Evolutionary conservation across 2,888 invertebrate species (phyloP), one percentile per base, ranked within the genome.

Genomic region (Cacoxenus indagator): DNA sequence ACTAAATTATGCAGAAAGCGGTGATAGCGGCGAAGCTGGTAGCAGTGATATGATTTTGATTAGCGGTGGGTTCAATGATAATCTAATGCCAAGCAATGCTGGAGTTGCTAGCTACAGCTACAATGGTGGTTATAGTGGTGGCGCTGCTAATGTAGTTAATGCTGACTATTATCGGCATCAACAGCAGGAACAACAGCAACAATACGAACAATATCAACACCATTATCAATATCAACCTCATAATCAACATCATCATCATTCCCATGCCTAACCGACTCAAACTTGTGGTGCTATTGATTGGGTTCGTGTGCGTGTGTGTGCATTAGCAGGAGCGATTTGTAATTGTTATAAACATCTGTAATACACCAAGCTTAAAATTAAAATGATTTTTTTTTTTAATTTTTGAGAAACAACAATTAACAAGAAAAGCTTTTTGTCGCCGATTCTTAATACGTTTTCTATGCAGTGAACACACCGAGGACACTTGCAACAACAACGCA

Each of bases 241-340:
- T n/a, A n/a, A 64, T 14, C 64, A 64, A 37, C 54, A 57, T 67
- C 48, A 65, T 61, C 67, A 61, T 69, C 64, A 66, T 70, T 70
- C 66, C 54, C 27, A 59, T 73, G 71, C 29, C 27, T 66, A 61
- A 19, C 71, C n/a, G n/a, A n/a, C 64, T 26, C 62, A 71, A 69
- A 54, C 74, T 65, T 81, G n/a, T n/a, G n/a, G 82, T 77, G 76
- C 78, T 73, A 80, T 76, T 75, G 78, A 85, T 75, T 69, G 82
- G 65, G 71, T 76, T 46, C 61, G 72, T 70, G 75, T 76, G 19
- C 17, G 26, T 22, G 31, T 29, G 8, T 14, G 31, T 11, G 29
- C 31, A n/a, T 26, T 26, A 51, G 29, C 48, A 27, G 64, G 19
- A 64, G 5, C 48, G 11, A 9, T 8, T 43, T 43, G n/a, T n/a